Base-by-base conservation (phyloP, 2,888 invertebrate species). In the Aphidoletes aphidimyza region DNA sequence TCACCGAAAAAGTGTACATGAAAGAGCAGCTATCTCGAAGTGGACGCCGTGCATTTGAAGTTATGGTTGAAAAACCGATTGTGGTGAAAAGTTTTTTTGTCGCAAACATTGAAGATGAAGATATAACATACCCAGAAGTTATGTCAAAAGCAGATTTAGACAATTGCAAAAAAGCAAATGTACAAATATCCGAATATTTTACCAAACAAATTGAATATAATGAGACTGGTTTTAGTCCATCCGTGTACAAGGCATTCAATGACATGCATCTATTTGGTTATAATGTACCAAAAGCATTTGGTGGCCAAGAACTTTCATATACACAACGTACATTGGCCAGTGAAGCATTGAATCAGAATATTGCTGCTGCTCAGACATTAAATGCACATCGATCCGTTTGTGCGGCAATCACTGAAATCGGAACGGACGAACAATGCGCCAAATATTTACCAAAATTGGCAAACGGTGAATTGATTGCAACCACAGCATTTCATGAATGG, bases 381-480 rank as follows among this genome's bases (percentile, higher is more conserved):
- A 37, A 37, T 81, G 37, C 37, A 37, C 81, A 81, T 81, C 81
- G 81, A 5, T n/a, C 37, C 8, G 37, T 37, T 6, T 37, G 37
- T 36, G 0, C 3, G 11, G 22, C 8, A 1, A 81, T 81, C 22
- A 14, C 5, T 37, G 37, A 81, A 8, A 2, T 8, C 22, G 81
- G 81, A n/a, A 37, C 37, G 0, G 39, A 81, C 6, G 37, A 19
- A 37, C 81, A 81, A 81, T 22, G 37, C n/a, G 81, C 1, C 2
- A 81, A 81, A 37, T 81, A 81, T 37, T 11, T 81, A 30, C 37
- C 81, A 17, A 81, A 81, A 81, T 37, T 81, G 37, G 81, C 81
- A 2, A 81, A 8, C 2, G 81, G 81, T 6, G 81, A 81, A 36
- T 14, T 81, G 37, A 37, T 81, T 17, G 81, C 30, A 17, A 81